Evolutionary conservation across 2,113 vertebrate species (phyloP).

Genomic region (Chloropsis hardwickii): DNA sequence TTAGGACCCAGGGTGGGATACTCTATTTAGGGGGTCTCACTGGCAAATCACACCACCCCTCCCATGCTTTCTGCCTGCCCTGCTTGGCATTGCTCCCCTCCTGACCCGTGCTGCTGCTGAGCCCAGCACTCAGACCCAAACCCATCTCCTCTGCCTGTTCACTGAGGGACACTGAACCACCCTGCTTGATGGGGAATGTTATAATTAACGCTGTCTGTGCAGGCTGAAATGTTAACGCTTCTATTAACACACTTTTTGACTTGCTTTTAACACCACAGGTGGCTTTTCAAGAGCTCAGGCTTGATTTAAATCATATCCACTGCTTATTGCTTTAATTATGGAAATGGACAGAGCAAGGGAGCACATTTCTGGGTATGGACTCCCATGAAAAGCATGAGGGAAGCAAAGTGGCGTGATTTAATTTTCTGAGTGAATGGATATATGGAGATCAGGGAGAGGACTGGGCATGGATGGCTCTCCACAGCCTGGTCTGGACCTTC

Average conservation of each 20-base stretch:
- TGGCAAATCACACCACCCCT: background rate
- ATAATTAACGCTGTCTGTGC: background rate
- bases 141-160: background rate
- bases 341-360: constrained; percentile 27
- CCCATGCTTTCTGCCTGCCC: background rate
- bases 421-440: background rate
- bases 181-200: background rate
- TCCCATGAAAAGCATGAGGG: background rate
- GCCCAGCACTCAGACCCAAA: background rate
- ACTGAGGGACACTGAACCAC: background rate
- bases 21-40: background rate
- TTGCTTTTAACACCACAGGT: constrained; percentile 63
- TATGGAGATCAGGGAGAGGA: background rate
- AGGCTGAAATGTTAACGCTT: constrained; percentile 19
- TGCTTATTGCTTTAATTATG: constrained; percentile 41
- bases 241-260: constrained; percentile 43
- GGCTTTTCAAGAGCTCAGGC: constrained; percentile 48
- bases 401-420: background rate
- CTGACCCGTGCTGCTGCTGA: background rate
- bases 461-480: background rate
- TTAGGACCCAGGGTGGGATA: background rate
- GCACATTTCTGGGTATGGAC: background rate
- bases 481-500: background rate
- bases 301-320: constrained; percentile 40
- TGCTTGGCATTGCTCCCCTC: background rate